Evolutionary conservation across 30 jellyfish, hydroid and myxozoan genomes (phyloP), one percentile per base, ranked within the genome.

Genomic region (Aurelia aurita): DNA sequence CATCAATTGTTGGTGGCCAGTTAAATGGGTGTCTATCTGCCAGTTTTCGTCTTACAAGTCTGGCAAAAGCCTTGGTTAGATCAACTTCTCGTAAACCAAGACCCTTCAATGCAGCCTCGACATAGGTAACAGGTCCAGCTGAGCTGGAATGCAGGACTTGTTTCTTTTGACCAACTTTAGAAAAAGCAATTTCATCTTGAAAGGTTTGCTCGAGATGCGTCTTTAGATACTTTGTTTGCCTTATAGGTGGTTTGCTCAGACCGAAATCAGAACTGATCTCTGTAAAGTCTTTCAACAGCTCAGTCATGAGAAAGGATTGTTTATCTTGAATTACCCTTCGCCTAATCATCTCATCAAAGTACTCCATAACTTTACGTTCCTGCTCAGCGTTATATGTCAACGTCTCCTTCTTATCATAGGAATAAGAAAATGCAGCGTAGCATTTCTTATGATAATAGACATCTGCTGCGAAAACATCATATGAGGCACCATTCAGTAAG

Each of bases 51-150:
- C 58, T 49, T 7, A 74, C 75, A 23, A 58, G 74, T 74, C 75
- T 49, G 31, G 87, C 87, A 74, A 55, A 74, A 8, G 87, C 87
- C 60, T 29, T 51, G 54, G 75, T 58, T 47, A 54, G 77, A 29
- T 74, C 58, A 21, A 21, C 61, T 55, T 74, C 87, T 74, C 75
- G 72, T 53, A 74, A 54, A 55, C 87, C 77, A 47, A 2, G 87
- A 21, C 77, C 77, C 61, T 74, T 74, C 60, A 74, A 58, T 23
- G 87, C 75, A 19, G 87, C 87, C 31, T 55, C 77, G 61, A 58
- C 87, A 74, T 23, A 74, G 47, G 74, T 58, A 55, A 74, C 74
- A 16, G 78, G 78, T 21, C 75, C 75, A 55, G 46, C 61, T 53
- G 57, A 49, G 60, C 32, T 74, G 74, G 87, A 74, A 58, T 47